Conservation (phyloP, 2,797 vertebrate genomes). For the Microctenopoma lineatum region DNA sequence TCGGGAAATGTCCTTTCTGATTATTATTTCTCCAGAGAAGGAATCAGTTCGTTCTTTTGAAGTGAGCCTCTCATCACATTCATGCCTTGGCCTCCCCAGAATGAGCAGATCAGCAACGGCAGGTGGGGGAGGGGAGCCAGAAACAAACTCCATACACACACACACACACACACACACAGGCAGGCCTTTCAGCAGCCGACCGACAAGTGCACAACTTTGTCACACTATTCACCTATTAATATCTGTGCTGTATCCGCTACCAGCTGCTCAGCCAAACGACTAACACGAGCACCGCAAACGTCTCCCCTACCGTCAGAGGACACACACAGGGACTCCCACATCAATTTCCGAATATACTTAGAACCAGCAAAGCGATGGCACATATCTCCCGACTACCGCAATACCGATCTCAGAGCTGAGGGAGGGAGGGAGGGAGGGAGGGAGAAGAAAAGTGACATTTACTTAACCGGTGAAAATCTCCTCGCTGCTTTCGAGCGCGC, state of each 20-base stretch:
- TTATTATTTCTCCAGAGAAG: slow-evolving; percentile 2
- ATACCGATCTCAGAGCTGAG: slow-evolving; percentile 68
- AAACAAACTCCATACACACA: slow-evolving; percentile 82
- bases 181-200: slow-evolving; percentile 83
- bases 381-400: slow-evolving; percentile 79
- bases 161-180: slow-evolving; percentile 34
- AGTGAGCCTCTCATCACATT: slow-evolving; percentile 83
- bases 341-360: slow-evolving; percentile 52
- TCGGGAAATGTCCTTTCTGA: neutral
- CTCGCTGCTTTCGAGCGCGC: slow-evolving; percentile 76
- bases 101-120: slow-evolving; percentile 74
- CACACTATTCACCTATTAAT: slow-evolving; percentile 74
- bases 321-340: slow-evolving; percentile 57
- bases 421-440: neutral
- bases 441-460: slow-evolving; percentile 77
- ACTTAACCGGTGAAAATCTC: slow-evolving; percentile 82
- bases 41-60: slow-evolving; percentile 67
- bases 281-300: slow-evolving; percentile 29
- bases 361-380: slow-evolving; percentile 73
- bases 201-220: slow-evolving; percentile 88
- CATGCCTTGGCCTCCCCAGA: slow-evolving; percentile 84
- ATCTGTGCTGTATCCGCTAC: slow-evolving; percentile 38
- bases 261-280: slow-evolving; percentile 35
- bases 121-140: slow-evolving; percentile 86
- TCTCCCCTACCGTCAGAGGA: slow-evolving; percentile 34